Conservation (phyloP, 1,140 invertebrate species). For the Frieseomelitta varia region DNA sequence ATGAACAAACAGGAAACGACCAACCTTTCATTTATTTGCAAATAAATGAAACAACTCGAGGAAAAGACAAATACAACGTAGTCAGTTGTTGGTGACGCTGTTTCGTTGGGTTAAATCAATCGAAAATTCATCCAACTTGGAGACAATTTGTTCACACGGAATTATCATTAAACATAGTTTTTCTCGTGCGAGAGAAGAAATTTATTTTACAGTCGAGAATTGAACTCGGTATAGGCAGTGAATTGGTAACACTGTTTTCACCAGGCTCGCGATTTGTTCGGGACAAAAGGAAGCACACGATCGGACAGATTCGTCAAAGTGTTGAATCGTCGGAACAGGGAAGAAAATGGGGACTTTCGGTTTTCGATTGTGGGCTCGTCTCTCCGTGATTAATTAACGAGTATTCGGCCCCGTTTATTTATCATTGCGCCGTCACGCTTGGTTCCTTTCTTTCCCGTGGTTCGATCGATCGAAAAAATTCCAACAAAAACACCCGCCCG, state of each 20-base stretch:
- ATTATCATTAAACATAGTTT: no score
- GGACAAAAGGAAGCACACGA: neutral
- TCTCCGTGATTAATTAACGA: constrained; percentile 28
- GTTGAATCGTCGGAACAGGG: neutral
- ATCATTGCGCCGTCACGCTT: neutral
- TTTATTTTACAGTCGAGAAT: neutral
- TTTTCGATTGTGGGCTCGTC: constrained; percentile 7
- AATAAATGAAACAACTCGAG: neutral
- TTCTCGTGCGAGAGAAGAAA: no score
- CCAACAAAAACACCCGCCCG: neutral
- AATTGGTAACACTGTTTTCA: neutral
- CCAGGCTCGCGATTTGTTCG: neutral
- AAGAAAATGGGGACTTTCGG: constrained; percentile 4
- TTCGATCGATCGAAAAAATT: constrained; percentile 33
- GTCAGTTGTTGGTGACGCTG: neutral
- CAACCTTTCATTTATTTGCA: neutral
- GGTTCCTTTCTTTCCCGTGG: constrained; percentile 1
- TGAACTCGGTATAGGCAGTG: neutral
- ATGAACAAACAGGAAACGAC: neutral
- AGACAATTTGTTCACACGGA: neutral
- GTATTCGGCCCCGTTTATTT: constrained; percentile 4
- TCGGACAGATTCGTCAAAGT: neutral
- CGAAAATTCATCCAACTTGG: neutral
- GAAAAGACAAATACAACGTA: neutral
- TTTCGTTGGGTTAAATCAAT: neutral